These are phyloP conservation scores for Ictalurus punctatus DNA, from an alignment of 2,113 vertebrate species.

Conservation along the genomic window DNA sequence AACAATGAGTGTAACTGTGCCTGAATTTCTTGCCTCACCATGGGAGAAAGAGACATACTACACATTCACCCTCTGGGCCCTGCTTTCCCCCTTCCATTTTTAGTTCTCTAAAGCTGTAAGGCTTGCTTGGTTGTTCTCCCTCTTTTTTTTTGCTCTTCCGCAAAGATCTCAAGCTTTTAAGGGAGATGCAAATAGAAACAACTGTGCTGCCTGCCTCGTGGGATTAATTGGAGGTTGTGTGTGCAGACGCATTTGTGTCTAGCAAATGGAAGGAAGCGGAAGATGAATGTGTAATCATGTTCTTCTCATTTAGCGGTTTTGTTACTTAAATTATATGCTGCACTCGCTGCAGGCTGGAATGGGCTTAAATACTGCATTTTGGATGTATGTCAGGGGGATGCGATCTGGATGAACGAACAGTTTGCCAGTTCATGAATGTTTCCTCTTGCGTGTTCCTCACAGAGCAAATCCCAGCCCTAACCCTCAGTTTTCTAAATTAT, in stretches of 20 bases:
- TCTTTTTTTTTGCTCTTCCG: slow-evolving; percentile 54
- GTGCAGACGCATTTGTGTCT: slow-evolving; percentile 48
- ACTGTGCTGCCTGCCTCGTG: slow-evolving; percentile 67
- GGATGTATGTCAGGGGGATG: slow-evolving; percentile 15
- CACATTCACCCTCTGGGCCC: slow-evolving; percentile 9
- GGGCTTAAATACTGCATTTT: slow-evolving; percentile 46
- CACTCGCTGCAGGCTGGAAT: slow-evolving; percentile 49
- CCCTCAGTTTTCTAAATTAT: neutral
- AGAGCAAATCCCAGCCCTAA: neutral
- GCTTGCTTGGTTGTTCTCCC: slow-evolving; percentile 46
- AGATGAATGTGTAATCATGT: slow-evolving; percentile 79
- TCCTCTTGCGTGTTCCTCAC: neutral
- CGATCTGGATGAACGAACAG: slow-evolving; percentile 1
- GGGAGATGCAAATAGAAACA: slow-evolving; percentile 72
- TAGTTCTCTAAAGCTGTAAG: neutral
- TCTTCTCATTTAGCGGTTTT: slow-evolving; percentile 75
- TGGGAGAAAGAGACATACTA: neutral
- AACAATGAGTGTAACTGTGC: slow-evolving; percentile 99
- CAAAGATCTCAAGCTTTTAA: slow-evolving; percentile 62
- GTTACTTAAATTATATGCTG: slow-evolving; percentile 76
- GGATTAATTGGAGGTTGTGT: slow-evolving; percentile 77
- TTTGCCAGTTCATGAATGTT: neutral
- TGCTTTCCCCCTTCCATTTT: neutral
- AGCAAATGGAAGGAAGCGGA: slow-evolving; percentile 74
- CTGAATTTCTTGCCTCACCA: slow-evolving; percentile 74